phyloP scores from a whole-genome alignment of 2,888 invertebrate genomes.

The Epiblema foenella region DNA sequence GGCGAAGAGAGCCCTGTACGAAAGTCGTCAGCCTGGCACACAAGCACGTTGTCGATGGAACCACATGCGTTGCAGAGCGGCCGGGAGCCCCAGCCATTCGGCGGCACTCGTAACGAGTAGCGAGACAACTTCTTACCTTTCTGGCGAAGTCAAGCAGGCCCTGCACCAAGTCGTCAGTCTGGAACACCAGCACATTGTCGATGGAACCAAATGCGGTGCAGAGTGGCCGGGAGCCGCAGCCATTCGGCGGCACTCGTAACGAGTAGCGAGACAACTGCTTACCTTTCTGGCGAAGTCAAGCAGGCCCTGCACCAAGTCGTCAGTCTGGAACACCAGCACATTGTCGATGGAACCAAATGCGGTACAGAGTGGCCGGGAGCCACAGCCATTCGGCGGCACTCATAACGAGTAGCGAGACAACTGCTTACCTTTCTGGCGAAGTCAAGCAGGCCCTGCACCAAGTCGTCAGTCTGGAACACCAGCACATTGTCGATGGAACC shows the following conservation, averaged over 20 bases:
- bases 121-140: slow-evolving; percentile 71
- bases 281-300: neutral
- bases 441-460: slow-evolving; percentile 70
- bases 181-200: too few species aligned
- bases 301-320: slow-evolving; percentile 56
- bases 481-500: slow-evolving; percentile 88
- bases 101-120: too few species aligned
- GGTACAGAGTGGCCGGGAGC: too few species aligned
- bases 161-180: slow-evolving; percentile 81
- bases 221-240: too few species aligned
- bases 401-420: too few species aligned
- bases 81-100: too few species aligned
- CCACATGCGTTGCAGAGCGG: slow-evolving; percentile 73
- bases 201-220: slow-evolving; percentile 57
- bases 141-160: slow-evolving; percentile 88
- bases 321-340: slow-evolving; percentile 87
- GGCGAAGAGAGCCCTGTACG: slow-evolving; percentile 88
- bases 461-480: slow-evolving; percentile 87
- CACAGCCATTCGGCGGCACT: too few species aligned
- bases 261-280: neutral
- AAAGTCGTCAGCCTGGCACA: slow-evolving; percentile 65
- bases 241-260: too few species aligned
- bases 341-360: slow-evolving; percentile 88
- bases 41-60: too few species aligned
- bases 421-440: neutral